A percentile compares a stretch with the other conserved stretches of the same genome.
Conservation (phyloP, 2,888 invertebrate species). For the Eupithecia tripunctaria region DNA sequence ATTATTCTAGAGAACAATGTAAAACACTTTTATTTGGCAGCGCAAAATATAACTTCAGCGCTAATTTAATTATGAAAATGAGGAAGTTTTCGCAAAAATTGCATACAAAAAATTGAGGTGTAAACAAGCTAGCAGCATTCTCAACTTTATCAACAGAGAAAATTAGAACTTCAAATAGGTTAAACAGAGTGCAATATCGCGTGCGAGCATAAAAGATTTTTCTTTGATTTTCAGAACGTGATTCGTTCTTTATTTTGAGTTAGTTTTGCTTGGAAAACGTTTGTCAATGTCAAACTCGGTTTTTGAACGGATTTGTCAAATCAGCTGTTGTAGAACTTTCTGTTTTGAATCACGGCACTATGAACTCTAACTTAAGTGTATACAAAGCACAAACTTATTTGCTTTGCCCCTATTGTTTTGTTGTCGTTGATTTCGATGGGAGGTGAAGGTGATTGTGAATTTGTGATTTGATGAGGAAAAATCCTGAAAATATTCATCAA, state of each 20-base stretch:
- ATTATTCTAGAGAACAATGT: background rate
- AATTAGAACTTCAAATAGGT: background rate
- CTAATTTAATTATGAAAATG: background rate
- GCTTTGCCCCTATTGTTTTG: background rate
- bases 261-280: background rate
- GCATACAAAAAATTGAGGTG: background rate
- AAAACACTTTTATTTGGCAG: background rate
- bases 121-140: background rate
- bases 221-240: background rate
- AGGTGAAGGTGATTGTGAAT: background rate
- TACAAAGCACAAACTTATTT: background rate
- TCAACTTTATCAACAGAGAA: background rate
- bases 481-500: background rate
- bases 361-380: background rate
- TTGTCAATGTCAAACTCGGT: background rate
- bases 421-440: background rate
- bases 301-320: conserved; percentile 7
- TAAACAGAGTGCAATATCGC: background rate
- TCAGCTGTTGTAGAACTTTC: background rate
- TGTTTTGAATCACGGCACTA: background rate
- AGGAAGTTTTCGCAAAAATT: background rate
- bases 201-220: no score
- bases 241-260: conserved; percentile 1
- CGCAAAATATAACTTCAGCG: background rate
- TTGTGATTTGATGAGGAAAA: background rate